Conservation (phyloP, 2,888 invertebrate species). For the Campopleginae sp. region DNA sequence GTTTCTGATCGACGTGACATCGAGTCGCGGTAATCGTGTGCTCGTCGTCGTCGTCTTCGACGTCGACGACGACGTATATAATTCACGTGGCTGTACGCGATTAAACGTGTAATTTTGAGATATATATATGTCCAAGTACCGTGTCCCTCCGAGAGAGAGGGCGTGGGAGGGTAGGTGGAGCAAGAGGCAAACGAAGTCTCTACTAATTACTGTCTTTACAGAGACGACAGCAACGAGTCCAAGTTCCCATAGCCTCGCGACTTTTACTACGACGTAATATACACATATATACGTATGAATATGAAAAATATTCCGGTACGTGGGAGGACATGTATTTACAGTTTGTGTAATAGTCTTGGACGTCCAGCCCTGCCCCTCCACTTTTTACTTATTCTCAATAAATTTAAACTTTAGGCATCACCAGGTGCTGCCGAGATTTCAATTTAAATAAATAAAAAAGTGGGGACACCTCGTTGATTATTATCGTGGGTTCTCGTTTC, state of each 20-base stretch:
- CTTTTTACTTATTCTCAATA: not conserved
- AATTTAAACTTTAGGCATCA: constrained; percentile 73
- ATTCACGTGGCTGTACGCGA: constrained; percentile 68
- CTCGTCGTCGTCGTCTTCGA: constrained; percentile 22
- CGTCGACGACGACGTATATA: constrained; percentile 41
- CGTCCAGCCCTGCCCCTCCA: not conserved
- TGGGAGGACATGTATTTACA: constrained; percentile 47
- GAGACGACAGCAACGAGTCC: constrained; percentile 74
- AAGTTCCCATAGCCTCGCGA: constrained; percentile 83
- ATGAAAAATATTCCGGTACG: constrained; percentile 7
- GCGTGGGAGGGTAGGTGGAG: constrained; percentile 39
- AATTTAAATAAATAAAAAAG: constrained; percentile 70
- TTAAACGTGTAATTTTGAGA: constrained; percentile 76
- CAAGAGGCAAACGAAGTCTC: constrained; percentile 40
- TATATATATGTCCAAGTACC: constrained; percentile 77
- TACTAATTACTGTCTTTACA: constrained; percentile 82
- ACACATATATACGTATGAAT: constrained; percentile 9
- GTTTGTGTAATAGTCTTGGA: constrained; percentile 39
- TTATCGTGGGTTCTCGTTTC: constrained; percentile 58
- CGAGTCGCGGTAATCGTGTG: constrained; percentile 28
- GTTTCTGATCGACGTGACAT: constrained; percentile 21
- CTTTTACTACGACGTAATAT: constrained; percentile 32
- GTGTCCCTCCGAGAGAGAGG: constrained; percentile 75
- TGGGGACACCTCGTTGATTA: constrained; percentile 59
- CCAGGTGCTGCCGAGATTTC: constrained; percentile 74